Evolutionary conservation across 2,797 vertebrate genomes (phyloP).

Genomic region (Macropodus opercularis): DNA sequence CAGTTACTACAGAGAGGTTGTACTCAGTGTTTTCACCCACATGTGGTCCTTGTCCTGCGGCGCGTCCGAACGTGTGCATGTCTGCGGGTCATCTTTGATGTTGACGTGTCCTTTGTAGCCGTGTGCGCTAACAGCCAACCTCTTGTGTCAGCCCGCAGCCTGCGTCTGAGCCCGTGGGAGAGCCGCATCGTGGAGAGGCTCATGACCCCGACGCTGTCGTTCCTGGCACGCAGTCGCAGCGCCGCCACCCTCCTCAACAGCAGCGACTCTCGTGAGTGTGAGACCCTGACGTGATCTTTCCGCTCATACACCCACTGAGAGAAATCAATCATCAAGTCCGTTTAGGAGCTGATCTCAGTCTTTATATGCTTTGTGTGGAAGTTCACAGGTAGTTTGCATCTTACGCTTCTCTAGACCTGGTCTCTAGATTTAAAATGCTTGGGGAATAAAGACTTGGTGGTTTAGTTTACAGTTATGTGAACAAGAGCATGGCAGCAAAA

Average conservation of each 20-base stretch:
- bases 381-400: too few species aligned
- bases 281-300: not conserved
- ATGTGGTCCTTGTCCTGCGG: too few species aligned
- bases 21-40: too few species aligned
- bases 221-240: constrained; percentile 94
- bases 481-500: too few species aligned
- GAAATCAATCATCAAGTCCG: not conserved
- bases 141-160: constrained; percentile 88
- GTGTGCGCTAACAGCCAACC: not conserved
- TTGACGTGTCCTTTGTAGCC: constrained; percentile 2
- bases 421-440: not conserved
- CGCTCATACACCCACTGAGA: not conserved
- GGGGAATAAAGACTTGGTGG: too few species aligned
- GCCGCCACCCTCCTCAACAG: constrained; percentile 90
- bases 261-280: constrained; percentile 87
- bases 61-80: not conserved
- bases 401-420: not conserved
- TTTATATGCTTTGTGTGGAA: not conserved
- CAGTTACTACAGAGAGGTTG: too few species aligned
- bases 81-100: too few species aligned
- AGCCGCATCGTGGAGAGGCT: constrained; percentile 96
- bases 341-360: not conserved
- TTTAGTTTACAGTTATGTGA: too few species aligned
- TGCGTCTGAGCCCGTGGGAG: constrained; percentile 96
- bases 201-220: constrained; percentile 97